Base-by-base conservation (phyloP, 1,140 invertebrate species). In the Samia ricini region DNA sequence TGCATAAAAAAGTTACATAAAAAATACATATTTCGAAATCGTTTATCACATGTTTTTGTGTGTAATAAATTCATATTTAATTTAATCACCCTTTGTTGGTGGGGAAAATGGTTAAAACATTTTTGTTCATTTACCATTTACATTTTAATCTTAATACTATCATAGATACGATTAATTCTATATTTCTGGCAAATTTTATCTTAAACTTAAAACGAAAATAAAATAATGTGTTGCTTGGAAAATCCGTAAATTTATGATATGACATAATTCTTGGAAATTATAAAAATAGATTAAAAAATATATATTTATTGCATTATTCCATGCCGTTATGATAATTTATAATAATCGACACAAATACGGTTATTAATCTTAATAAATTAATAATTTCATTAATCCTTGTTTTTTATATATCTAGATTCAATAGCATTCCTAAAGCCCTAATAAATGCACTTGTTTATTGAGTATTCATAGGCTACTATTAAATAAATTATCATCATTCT, bases 21-120 rank as follows among this genome's bases (percentile, higher is more conserved):
- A 62, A 55, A 49, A 51, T 59, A 62, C 8, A 65, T n/a, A 56
- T 60, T 48, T 52, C 72, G 76, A 81, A 71, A 79, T 74, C 69
- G 66, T 72, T 79, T 89, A 88, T 86, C 83, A 85, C 85, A 89
- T 86, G 26, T 67, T 69, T 79, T 85, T 83, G 83, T 89, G 79
- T 84, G 85, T 74, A 69, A 66, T 59, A 42, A 64, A 63, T 58
- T 57, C 56, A 60, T 54, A n/a, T 65, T 59, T 58, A 54, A 33
- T 51, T 60, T 60, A 69, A 61, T 68, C 68, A 68, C 69, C 66
- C 48, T 75, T 18, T 61, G 48, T 70, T 75, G 76, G 79, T 77
- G 74, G 71, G 74, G 69, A 72, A 66, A 62, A 15, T 42, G 33
- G 33, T 42, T 42, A 42, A 55, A 50, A 48, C 20, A 57, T 63